phyloP scores from a whole-genome alignment of 2,113 vertebrate genomes.

The Lonchura striata region DNA sequence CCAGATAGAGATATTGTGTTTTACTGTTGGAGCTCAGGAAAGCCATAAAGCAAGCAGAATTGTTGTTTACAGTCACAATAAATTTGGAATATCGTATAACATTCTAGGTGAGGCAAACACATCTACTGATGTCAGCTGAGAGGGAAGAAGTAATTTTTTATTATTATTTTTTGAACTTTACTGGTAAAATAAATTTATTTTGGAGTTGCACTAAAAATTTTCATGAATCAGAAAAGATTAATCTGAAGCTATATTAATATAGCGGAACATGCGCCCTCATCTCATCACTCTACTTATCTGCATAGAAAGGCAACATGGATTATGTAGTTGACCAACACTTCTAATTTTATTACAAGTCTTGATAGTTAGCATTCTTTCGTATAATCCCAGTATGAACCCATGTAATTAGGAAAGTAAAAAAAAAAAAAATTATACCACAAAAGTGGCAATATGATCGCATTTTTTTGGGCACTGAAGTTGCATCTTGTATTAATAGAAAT shows the following conservation, averaged over 20 bases:
- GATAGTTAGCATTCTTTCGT: background rate
- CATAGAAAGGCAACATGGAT: background rate
- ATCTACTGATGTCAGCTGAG: background rate
- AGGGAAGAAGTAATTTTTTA: background rate
- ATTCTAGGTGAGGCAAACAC: background rate
- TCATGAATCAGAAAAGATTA: background rate
- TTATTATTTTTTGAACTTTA: background rate
- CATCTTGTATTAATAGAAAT: background rate
- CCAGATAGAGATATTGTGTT: constrained; percentile 36
- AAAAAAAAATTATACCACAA: background rate
- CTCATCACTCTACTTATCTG: background rate
- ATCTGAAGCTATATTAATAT: background rate
- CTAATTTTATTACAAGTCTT: background rate
- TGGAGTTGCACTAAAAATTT: background rate
- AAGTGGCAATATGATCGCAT: background rate
- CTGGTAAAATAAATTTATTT: background rate
- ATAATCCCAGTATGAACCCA: background rate
- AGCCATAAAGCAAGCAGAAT: constrained; percentile 55
- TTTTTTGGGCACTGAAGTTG: background rate
- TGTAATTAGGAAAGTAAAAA: background rate
- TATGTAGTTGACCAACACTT: background rate
- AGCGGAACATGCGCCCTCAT: background rate
- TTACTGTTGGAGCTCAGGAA: constrained; percentile 22
- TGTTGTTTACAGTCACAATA: constrained; percentile 62
- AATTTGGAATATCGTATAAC: constrained; percentile 33